Evolutionary conservation across 2,113 vertebrate species (phyloP).

Genomic region (Seriola aureovittata): DNA sequence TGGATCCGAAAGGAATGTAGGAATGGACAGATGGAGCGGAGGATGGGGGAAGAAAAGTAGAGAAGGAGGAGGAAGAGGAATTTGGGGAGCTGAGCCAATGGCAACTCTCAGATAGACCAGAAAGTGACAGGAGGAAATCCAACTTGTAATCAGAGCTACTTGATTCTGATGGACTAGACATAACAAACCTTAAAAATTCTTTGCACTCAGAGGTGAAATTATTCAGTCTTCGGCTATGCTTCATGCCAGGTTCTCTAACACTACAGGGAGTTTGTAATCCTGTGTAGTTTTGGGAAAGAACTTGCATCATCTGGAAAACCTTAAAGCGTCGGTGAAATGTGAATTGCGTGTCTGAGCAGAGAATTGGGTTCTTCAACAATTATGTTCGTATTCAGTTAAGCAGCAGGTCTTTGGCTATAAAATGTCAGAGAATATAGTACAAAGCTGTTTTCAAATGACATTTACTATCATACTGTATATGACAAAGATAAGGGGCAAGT

Average conservation of each 20-base stretch:
- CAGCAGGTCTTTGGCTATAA: neutral
- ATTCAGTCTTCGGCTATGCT: neutral
- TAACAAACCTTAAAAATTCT: constrained; percentile 41
- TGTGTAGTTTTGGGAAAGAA: neutral
- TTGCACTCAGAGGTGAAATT: neutral
- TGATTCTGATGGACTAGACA: constrained; percentile 31
- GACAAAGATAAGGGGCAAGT: neutral
- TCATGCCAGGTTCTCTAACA: constrained; percentile 1
- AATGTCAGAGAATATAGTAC: neutral
- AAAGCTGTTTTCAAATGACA: no score
- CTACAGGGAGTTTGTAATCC: neutral
- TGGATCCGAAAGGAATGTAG: constrained; percentile 39
- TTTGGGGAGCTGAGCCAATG: constrained; percentile 39
- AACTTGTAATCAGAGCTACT: constrained; percentile 42
- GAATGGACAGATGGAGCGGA: constrained; percentile 34
- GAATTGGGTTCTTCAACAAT: neutral
- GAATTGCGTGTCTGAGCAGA: neutral
- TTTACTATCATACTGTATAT: no score
- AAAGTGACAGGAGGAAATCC: constrained; percentile 58
- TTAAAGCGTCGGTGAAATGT: neutral
- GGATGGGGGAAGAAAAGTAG: neutral
- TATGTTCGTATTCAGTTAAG: neutral
- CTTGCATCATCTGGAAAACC: neutral
- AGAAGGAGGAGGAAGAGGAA: neutral
- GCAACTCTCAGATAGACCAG: constrained; percentile 35